phyloP scores from a whole-genome alignment of 64 coral and sea anemone genomes.

The Montipora efflorescens region DNA sequence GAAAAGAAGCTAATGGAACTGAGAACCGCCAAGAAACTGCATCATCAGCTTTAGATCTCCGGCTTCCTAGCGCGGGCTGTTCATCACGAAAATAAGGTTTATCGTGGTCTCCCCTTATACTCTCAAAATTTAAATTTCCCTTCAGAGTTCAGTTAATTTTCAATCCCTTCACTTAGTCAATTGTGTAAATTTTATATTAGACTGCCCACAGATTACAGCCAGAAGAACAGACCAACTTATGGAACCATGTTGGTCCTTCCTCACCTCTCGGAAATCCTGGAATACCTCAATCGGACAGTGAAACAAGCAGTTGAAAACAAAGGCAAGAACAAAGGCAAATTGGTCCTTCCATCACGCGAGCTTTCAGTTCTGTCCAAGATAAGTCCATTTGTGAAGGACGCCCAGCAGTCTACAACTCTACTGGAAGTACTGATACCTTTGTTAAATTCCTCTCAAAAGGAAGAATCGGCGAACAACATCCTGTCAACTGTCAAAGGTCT shows the following conservation, averaged over 20 bases:
- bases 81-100: too few relatives aligned
- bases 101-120: too few relatives aligned
- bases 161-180: neutral
- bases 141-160: too few relatives aligned
- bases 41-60: too few relatives aligned
- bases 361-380: conserved; percentile 94
- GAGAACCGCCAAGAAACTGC: too few relatives aligned
- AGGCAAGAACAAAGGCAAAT: conserved; percentile 30
- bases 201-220: conserved; percentile 2
- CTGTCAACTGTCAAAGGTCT: conserved; percentile 76
- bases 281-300: conserved; percentile 72
- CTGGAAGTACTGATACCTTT: conserved; percentile 73
- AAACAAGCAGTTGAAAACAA: conserved; percentile 62
- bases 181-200: neutral
- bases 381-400: conserved; percentile 81
- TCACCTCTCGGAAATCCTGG: conserved; percentile 76
- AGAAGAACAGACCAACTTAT: conserved; percentile 27
- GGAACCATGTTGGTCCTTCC: conserved; percentile 83
- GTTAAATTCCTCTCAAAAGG: conserved; percentile 64
- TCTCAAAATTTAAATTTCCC: too few relatives aligned
- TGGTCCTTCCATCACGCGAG: conserved; percentile 78
- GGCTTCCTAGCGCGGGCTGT: too few relatives aligned
- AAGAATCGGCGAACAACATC: conserved; percentile 80
- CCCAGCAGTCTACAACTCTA: conserved; percentile 68
- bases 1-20: too few relatives aligned